A percentile compares a stretch with the other conserved stretches of the same genome.
These are phyloP conservation scores for Habrosyne pyritoides DNA, from an alignment of 2,888 invertebrate species.

Conservation along the genomic window DNA sequence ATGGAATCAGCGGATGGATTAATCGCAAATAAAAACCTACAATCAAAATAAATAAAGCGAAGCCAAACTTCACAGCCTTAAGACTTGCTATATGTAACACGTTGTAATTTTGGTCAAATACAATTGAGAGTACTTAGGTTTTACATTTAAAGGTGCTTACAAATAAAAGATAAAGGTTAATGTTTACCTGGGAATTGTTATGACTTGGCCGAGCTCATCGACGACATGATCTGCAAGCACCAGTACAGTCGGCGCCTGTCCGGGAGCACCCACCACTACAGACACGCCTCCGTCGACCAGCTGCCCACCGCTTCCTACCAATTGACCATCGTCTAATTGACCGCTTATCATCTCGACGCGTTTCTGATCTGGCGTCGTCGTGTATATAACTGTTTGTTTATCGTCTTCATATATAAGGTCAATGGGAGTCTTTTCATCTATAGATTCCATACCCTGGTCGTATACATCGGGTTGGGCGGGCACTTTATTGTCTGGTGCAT, in stretches of 20 bases:
- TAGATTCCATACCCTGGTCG: constrained; percentile 77
- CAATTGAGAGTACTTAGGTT: background rate
- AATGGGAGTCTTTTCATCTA: constrained; percentile 89
- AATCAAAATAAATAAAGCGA: background rate
- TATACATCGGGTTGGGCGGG: constrained; percentile 81
- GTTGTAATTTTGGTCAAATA: too few relatives aligned
- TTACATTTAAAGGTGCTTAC: background rate
- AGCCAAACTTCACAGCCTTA: background rate
- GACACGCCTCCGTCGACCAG: constrained; percentile 80
- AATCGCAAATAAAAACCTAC: too few relatives aligned
- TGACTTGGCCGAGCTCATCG: constrained; percentile 87
- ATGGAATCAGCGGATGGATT: too few relatives aligned
- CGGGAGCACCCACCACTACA: constrained; percentile 79
- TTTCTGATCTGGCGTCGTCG: constrained; percentile 90
- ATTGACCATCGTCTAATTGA: constrained; percentile 84
- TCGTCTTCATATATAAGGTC: constrained; percentile 93
- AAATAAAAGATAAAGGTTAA: background rate
- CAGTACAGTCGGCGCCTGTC: constrained; percentile 84
- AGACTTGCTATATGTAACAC: too few relatives aligned
- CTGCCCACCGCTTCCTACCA: constrained; percentile 77
- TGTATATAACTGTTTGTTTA: constrained; percentile 92
- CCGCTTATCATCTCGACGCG: constrained; percentile 91
- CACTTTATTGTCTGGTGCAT: constrained; percentile 83
- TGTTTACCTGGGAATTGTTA: constrained; percentile 86
- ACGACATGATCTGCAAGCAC: constrained; percentile 89